phyloP scores from a whole-genome alignment of 64 coral and sea anemone genomes.

The Platygyra sinensis region DNA sequence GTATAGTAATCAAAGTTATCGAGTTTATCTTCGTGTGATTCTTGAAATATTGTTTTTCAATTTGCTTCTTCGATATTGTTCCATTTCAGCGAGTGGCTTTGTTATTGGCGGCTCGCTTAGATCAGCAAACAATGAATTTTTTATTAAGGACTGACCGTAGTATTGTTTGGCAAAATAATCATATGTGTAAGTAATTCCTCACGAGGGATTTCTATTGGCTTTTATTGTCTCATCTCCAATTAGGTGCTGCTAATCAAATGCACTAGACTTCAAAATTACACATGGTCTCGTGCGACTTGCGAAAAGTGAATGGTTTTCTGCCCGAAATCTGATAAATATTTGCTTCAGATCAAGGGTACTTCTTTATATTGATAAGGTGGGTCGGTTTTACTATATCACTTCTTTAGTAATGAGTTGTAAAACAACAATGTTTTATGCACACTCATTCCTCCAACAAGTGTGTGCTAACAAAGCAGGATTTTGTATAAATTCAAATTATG shows the following conservation, averaged over 20 bases:
- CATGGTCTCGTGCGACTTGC: neutral
- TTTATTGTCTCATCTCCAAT: conserved; percentile 17
- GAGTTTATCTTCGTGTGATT: neutral
- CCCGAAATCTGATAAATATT: conserved; percentile 35
- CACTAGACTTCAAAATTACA: conserved; percentile 31
- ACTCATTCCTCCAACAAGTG: neutral
- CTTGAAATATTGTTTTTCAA: neutral
- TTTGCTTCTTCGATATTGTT: neutral
- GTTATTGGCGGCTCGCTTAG: neutral
- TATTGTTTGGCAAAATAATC: conserved; percentile 35
- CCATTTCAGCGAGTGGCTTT: neutral
- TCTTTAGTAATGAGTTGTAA: neutral
- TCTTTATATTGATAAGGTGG: conserved; percentile 5
- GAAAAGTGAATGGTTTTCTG: conserved; percentile 2
- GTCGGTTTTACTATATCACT: neutral
- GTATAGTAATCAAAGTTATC: neutral
- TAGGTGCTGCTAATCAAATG: conserved; percentile 22
- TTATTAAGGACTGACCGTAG: conserved; percentile 23
- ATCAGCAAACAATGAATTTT: conserved; percentile 41
- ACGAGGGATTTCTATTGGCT: conserved; percentile 4
- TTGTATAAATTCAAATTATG: conserved; percentile 40
- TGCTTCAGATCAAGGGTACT: neutral
- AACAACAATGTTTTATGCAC: neutral
- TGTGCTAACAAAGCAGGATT: neutral
- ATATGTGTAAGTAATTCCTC: conserved; percentile 15